A percentile compares a stretch with the other conserved stretches of the same genome.
phyloP scores from a whole-genome alignment of 2,797 vertebrate genomes.

The Oreortyx pictus region DNA sequence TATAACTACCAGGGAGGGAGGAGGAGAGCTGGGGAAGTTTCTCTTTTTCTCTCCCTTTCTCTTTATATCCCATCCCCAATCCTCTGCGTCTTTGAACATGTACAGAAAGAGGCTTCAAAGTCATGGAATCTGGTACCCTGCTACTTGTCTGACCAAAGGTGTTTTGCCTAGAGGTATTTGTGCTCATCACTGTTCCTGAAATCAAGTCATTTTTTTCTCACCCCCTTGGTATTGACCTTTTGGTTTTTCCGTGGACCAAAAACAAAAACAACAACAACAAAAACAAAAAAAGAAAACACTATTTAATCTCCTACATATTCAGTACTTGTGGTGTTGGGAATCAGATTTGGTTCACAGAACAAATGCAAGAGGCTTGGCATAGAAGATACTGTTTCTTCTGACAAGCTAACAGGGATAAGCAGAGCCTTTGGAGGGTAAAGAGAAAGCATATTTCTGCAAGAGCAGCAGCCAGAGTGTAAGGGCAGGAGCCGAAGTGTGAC shows the following conservation, averaged over 20 bases:
- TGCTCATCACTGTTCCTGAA: neutral
- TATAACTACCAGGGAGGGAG: neutral
- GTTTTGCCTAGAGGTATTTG: neutral
- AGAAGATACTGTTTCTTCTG: neutral
- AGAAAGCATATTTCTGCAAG: neutral
- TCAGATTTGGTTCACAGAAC: neutral
- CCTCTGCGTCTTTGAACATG: too few species aligned
- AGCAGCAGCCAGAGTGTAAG: neutral
- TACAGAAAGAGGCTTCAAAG: neutral
- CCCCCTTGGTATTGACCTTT: neutral
- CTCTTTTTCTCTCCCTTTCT: neutral
- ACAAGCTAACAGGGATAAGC: neutral
- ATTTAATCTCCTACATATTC: neutral
- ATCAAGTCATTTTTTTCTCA: fast-evolving
- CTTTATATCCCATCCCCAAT: too few species aligned
- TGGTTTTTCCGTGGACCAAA: neutral
- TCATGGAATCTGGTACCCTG: neutral
- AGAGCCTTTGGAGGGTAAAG: neutral
- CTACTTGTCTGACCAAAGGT: neutral
- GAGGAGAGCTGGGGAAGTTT: neutral
- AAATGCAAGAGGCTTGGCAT: neutral
- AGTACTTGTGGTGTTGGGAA: neutral
- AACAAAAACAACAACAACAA: neutral
- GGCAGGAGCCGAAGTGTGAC: neutral
- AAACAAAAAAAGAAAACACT: neutral